These are phyloP conservation scores for Acronicta aceris DNA, from an alignment of 2,888 invertebrate species.

Conservation along the genomic window DNA sequence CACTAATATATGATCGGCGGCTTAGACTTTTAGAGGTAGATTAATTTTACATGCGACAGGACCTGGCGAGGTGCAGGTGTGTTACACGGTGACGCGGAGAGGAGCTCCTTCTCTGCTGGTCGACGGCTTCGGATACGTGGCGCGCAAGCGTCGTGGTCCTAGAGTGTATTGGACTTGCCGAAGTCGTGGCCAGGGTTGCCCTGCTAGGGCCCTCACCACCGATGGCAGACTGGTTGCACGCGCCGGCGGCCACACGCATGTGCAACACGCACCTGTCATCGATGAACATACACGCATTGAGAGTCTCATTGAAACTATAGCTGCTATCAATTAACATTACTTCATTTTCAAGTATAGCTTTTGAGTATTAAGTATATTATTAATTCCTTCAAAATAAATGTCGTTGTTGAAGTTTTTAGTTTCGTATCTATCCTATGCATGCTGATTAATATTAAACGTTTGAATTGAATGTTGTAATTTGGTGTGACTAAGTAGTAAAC, in stretches of 20 bases:
- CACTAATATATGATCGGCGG: constrained; percentile 3
- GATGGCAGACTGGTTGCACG: constrained; percentile 73
- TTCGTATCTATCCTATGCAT: constrained; percentile 3
- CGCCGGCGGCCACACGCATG: constrained; percentile 72
- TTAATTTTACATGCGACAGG: constrained; percentile 59
- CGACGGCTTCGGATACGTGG: constrained; percentile 78
- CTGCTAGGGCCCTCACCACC: constrained; percentile 78
- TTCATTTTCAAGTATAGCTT: no score
- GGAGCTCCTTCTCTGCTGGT: constrained; percentile 82
- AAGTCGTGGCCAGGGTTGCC: constrained; percentile 73
- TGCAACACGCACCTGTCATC: constrained; percentile 62
- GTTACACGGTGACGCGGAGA: constrained; percentile 81
- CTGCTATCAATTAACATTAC: constrained; percentile 46
- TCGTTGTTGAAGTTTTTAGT: neutral
- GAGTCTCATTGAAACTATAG: constrained; percentile 81
- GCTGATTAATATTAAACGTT: neutral
- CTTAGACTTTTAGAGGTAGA: constrained; percentile 17
- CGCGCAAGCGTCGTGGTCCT: constrained; percentile 80
- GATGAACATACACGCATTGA: constrained; percentile 77
- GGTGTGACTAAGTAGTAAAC: no score
- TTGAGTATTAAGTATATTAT: no score
- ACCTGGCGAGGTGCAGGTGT: constrained; percentile 65
- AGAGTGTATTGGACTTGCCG: constrained; percentile 85
- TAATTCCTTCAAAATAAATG: constrained; percentile 16
- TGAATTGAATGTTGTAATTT: no score